phyloP scores from a whole-genome alignment of 1,140 invertebrate genomes.

The Pteromalus puparum region DNA sequence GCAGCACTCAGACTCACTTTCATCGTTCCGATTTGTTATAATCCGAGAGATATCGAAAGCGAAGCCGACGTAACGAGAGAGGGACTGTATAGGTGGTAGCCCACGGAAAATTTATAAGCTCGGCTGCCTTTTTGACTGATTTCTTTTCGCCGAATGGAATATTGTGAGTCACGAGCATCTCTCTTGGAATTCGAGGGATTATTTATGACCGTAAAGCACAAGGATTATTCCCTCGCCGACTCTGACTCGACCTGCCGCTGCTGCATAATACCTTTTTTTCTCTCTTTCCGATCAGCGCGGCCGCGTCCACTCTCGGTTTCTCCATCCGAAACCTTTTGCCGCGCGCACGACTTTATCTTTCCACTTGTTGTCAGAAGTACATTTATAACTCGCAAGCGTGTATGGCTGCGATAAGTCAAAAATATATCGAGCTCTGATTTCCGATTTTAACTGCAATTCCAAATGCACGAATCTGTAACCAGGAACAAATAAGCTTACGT shows the following conservation, averaged over 20 bases:
- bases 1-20: neutral
- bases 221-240: slow-evolving; percentile 10
- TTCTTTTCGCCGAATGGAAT: slow-evolving; percentile 24
- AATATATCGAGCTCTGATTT: neutral
- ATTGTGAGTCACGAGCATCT: slow-evolving; percentile 30
- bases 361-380: neutral
- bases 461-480: too few relatives aligned
- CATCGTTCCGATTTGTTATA: neutral
- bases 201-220: slow-evolving; percentile 42
- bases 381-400: neutral
- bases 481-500: too few relatives aligned
- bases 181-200: slow-evolving; percentile 38
- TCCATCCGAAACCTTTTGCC: neutral
- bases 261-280: slow-evolving; percentile 14
- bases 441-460: neutral
- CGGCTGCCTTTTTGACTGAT: slow-evolving; percentile 31
- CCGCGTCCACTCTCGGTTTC: neutral
- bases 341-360: slow-evolving; percentile 37
- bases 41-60: neutral
- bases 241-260: neutral
- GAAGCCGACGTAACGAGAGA: neutral
- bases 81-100: too few relatives aligned
- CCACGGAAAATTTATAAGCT: slow-evolving; percentile 19
- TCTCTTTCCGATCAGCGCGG: neutral
- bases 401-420: neutral